Base-by-base conservation (phyloP, 2,888 invertebrate genomes). In the Sarcophaga rosellei region DNA sequence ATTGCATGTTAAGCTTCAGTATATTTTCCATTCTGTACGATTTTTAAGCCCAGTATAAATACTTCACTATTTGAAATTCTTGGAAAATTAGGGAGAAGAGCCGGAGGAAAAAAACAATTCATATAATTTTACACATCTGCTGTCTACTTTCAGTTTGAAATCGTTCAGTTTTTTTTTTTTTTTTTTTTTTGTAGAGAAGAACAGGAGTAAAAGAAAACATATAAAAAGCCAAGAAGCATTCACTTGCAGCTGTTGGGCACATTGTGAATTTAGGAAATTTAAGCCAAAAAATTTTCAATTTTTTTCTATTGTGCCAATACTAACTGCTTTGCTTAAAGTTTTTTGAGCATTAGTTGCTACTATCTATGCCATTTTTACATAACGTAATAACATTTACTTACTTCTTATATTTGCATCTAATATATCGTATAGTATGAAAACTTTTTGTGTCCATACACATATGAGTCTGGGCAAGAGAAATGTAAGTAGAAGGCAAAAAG, bases 101-200 rank as follows among this genome's bases (percentile, higher is more conserved):
- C 35, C 35, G 6, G 6, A 35, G 6, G 35, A 35, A 35, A 35
- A 35, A n/a, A n/a, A 70, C 53, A 74, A 63, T 69, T 68, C 45
- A 61, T 75, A 77, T 61, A 70, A 75, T 70, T 65, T 70, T 65
- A 77, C 35, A 74, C 85, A 85, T 81, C 81, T 85, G 81, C 74
- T 81, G 74, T 81, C 73, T 85, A 74, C 78, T 69, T 73, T 77
- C 17, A 78, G 10, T 74, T 69, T 74, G 62, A 81, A 85, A 85
- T 2, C 6, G 35, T 35, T 35, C 35, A 35, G 35, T 35, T 35
- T 35, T 35, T 35, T 35, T n/a, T n/a, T n/a, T n/a, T n/a, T n/a
- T n/a, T n/a, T n/a, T n/a, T 6, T 35, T 35, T 6, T 35, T 62
- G 77, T 73, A 45, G 78, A 63, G 21, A 66, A 44, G 59, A 57